Conservation (phyloP, 1,140 invertebrate species). For the Armadillidium nasatum region DNA sequence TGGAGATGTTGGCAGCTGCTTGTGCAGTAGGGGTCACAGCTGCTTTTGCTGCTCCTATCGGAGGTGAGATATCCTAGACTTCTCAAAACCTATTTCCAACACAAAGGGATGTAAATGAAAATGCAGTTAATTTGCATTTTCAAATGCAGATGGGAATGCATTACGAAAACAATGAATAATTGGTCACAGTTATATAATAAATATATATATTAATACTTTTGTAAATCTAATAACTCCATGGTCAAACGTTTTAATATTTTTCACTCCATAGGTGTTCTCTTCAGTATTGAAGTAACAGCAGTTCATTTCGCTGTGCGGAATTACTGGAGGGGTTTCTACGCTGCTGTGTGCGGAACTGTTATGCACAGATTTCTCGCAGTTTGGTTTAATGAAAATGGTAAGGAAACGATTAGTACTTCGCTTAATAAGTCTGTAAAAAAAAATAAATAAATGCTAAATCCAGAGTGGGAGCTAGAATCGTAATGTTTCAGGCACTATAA, state of each 20-base stretch:
- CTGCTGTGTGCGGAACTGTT: constrained; percentile 92
- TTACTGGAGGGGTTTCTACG: constrained; percentile 98
- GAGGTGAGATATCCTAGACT: constrained; percentile 64
- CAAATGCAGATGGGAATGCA: not conserved
- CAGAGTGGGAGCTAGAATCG: no score
- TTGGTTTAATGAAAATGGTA: constrained; percentile 84
- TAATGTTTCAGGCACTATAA: no score
- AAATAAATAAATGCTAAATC: no score
- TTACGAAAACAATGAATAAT: not conserved
- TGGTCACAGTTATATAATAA: not conserved
- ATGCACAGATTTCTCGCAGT: constrained; percentile 88
- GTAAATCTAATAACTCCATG: not conserved
- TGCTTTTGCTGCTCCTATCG: constrained; percentile 92
- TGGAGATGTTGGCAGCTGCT: constrained; percentile 88
- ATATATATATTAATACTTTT: not conserved
- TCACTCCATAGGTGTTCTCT: constrained; percentile 74
- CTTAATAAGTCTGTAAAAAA: no score
- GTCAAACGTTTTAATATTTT: not conserved
- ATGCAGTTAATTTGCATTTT: not conserved
- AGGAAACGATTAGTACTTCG: no score
- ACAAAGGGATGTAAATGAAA: no score
- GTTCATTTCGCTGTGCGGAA: constrained; percentile 98
- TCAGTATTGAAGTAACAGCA: constrained; percentile 98
- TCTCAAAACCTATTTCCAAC: no score
- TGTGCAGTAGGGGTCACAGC: constrained; percentile 93